phyloP scores from a whole-genome alignment of 2,888 invertebrate species.

The Mantis religiosa region DNA sequence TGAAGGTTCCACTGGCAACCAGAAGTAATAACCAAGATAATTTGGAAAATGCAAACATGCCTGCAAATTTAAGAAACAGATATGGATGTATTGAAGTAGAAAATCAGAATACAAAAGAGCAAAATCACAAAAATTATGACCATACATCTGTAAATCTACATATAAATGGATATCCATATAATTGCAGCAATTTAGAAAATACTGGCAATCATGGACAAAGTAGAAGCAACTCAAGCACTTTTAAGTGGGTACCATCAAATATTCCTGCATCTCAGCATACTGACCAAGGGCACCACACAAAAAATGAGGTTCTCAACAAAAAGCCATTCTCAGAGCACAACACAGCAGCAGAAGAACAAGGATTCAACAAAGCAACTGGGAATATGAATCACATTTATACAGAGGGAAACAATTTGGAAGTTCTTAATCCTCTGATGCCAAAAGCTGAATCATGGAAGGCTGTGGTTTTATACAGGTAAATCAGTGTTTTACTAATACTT shows the following conservation, averaged over 20 bases:
- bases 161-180: background rate
- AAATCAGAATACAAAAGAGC: background rate
- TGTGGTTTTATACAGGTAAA: background rate
- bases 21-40: background rate
- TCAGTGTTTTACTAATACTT: background rate
- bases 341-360: background rate
- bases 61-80: background rate
- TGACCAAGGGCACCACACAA: background rate
- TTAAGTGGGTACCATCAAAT: background rate
- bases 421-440: background rate
- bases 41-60: background rate
- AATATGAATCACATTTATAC: background rate
- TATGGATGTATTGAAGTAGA: background rate
- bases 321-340: background rate
- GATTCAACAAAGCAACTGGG: background rate
- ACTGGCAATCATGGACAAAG: background rate
- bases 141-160: background rate
- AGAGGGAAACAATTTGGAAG: background rate
- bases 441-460: background rate
- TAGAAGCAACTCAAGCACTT: background rate
- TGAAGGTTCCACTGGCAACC: background rate
- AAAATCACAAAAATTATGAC: background rate
- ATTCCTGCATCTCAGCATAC: too few relatives aligned
- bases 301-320: background rate
- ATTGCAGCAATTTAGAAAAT: background rate